Evolutionary conservation across 2,888 invertebrate genomes (phyloP).

Genomic region (Hypena proboscidalis): DNA sequence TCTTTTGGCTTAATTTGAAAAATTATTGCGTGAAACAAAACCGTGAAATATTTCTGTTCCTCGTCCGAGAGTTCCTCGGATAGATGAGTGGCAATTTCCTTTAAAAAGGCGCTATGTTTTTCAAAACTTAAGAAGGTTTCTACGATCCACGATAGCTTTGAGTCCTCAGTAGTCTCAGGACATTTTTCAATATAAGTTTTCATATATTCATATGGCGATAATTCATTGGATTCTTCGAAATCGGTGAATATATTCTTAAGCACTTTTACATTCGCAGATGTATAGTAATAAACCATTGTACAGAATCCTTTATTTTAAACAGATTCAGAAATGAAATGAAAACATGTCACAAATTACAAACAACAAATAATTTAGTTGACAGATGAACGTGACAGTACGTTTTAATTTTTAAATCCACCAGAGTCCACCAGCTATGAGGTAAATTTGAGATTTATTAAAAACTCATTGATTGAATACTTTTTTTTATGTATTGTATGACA

Average conservation of each 20-base stretch:
- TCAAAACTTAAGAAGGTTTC: constrained; percentile 70
- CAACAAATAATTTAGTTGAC: constrained; percentile 57
- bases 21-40: constrained; percentile 64
- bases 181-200: constrained; percentile 68
- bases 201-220: constrained; percentile 73
- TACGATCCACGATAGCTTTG: constrained; percentile 71
- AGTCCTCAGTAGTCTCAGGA: constrained; percentile 61
- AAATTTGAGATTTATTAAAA: constrained; percentile 2
- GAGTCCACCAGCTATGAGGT: too few species aligned
- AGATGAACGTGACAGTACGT: constrained; percentile 9
- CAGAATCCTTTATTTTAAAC: constrained; percentile 30
- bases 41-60: constrained; percentile 68
- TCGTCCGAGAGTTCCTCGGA: constrained; percentile 61
- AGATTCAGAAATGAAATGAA: constrained; percentile 49
- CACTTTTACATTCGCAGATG: constrained; percentile 71
- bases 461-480: too few species aligned
- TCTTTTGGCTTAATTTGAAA: constrained; percentile 66
- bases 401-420: too few species aligned
- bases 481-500: too few species aligned
- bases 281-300: constrained; percentile 76
- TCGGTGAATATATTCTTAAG: constrained; percentile 67
- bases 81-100: constrained; percentile 54
- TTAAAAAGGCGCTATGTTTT: constrained; percentile 64
- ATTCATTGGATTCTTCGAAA: constrained; percentile 54
- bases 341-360: constrained; percentile 53